Conservation (phyloP, 2,113 vertebrate species). For the Anser cygnoides region DNA sequence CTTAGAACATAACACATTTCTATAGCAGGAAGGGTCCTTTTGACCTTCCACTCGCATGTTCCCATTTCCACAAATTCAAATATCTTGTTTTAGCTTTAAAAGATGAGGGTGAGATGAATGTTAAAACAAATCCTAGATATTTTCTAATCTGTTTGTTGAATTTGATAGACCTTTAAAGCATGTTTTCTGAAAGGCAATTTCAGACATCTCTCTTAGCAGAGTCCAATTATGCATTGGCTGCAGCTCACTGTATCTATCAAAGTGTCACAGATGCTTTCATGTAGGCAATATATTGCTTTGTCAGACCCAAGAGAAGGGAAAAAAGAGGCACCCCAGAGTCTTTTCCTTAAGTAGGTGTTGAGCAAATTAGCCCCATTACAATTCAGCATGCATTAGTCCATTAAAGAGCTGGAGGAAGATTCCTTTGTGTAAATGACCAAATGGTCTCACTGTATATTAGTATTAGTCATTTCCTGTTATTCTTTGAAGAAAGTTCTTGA, state of each 20-base stretch:
- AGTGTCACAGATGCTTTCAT: slow-evolving; percentile 57
- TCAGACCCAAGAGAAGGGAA: slow-evolving; percentile 43
- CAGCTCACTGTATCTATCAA: slow-evolving; percentile 47
- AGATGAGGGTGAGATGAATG: neutral
- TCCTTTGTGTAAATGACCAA: slow-evolving; percentile 44
- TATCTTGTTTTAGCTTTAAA: neutral
- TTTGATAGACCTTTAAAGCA: slow-evolving; percentile 24
- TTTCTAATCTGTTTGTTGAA: neutral
- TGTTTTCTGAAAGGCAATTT: slow-evolving; percentile 37
- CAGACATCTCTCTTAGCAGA: slow-evolving; percentile 16
- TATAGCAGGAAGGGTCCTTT: neutral
- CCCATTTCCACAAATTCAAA: neutral
- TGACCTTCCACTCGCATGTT: rapidly evolving
- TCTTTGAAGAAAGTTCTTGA: slow-evolving; percentile 59
- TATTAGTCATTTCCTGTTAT: slow-evolving; percentile 73
- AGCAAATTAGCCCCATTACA: slow-evolving; percentile 55
- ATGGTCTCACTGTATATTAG: slow-evolving; percentile 38
- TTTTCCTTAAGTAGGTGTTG: slow-evolving; percentile 60
- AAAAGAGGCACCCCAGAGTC: slow-evolving; percentile 18
- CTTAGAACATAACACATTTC: neutral
- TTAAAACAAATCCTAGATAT: neutral
- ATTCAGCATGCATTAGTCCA: slow-evolving; percentile 61
- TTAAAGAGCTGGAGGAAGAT: slow-evolving; percentile 53
- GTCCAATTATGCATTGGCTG: slow-evolving; percentile 53
- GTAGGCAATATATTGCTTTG: slow-evolving; percentile 50